phyloP scores from a whole-genome alignment of 2,113 vertebrate species.

The Leiothrix lutea region DNA sequence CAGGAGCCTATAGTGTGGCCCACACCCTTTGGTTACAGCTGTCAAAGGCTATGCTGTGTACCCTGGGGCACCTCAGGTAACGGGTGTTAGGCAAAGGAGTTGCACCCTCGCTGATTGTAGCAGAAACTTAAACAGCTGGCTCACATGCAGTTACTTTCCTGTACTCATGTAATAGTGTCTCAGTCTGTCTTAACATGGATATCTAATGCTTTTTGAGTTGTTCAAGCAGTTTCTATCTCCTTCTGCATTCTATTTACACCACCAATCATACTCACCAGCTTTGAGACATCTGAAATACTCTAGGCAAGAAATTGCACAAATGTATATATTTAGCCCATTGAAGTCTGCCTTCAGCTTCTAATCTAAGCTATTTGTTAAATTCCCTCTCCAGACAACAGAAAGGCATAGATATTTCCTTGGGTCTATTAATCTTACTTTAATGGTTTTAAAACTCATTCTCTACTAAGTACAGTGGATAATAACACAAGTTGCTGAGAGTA shows the following conservation, averaged over 20 bases:
- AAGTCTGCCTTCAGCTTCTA: background rate
- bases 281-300: background rate
- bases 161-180: background rate
- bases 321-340: background rate
- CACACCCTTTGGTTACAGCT: background rate
- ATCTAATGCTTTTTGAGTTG: background rate
- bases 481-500: background rate
- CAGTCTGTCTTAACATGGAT: background rate
- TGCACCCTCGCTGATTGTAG: background rate
- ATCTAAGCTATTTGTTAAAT: background rate
- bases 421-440: background rate
- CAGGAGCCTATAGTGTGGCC: background rate
- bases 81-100: rapidly evolving
- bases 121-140: background rate
- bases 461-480: background rate
- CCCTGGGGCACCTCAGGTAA: background rate
- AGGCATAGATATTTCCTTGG: background rate
- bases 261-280: background rate
- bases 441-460: background rate
- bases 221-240: background rate
- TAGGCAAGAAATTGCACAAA: background rate
- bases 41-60: rapidly evolving
- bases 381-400: background rate
- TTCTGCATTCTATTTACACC: background rate
- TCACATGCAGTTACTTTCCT: background rate